Evolutionary conservation across 2,113 vertebrate species (phyloP).

Genomic region (Rhinolophus sinicus): DNA sequence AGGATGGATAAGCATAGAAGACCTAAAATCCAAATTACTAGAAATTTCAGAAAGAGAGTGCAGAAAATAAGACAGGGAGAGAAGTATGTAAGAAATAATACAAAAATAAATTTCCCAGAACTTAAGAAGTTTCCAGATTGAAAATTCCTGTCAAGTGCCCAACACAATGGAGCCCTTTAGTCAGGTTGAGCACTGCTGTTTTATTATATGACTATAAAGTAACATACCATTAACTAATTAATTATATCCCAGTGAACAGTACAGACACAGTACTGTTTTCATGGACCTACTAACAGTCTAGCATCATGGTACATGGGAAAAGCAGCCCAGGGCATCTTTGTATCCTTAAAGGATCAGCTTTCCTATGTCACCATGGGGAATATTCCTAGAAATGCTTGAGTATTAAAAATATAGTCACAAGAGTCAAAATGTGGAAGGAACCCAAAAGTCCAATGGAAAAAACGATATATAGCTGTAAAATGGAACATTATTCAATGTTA

Average conservation of each 20-base stretch:
- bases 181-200: background rate
- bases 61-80: background rate
- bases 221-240: background rate
- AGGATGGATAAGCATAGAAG: background rate
- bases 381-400: background rate
- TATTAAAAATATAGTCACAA: background rate
- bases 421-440: background rate
- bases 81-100: background rate
- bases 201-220: background rate
- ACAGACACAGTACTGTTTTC: background rate
- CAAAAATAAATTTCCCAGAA: background rate
- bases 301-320: background rate
- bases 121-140: background rate
- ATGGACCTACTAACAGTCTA: background rate
- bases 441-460: background rate
- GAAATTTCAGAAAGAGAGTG: background rate
- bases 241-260: background rate
- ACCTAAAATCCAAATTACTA: background rate
- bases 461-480: background rate
- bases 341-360: background rate
- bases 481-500: background rate
- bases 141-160: background rate
- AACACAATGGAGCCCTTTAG: background rate
- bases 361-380: background rate
- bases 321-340: background rate